Conservation (phyloP, 2,888 invertebrate genomes). For the Eupelmus urozonus region DNA sequence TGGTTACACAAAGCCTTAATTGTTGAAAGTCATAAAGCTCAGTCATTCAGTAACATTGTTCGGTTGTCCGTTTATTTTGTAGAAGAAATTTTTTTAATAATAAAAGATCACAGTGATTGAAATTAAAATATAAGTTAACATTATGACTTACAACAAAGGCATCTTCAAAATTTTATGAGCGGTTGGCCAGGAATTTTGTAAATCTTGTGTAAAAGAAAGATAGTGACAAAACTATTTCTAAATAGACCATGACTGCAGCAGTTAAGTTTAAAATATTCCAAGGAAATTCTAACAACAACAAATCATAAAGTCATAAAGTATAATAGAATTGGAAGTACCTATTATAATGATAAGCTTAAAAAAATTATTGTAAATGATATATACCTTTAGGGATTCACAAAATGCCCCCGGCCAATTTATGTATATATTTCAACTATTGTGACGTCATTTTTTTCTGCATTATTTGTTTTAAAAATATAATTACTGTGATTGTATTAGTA, state of each 20-base stretch:
- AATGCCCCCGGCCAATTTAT: conserved; percentile 67
- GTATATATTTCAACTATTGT: conserved; percentile 71
- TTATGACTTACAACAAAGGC: conserved; percentile 68
- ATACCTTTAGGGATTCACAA: conserved; percentile 67
- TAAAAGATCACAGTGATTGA: conserved; percentile 32
- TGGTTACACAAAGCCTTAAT: conserved; percentile 70
- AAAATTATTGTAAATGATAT: conserved; percentile 41
- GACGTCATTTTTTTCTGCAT: conserved; percentile 68
- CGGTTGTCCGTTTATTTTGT: not conserved
- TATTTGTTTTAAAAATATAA: conserved; percentile 74
- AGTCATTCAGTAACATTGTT: conserved; percentile 23
- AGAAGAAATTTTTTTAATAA: conserved; percentile 11
- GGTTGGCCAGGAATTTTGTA: conserved; percentile 69
- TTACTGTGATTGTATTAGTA: conserved; percentile 69
- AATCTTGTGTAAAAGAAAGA: conserved; percentile 61
- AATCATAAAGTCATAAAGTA: conserved; percentile 47
- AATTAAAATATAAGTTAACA: conserved; percentile 46
- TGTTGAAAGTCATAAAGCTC: conserved; percentile 65
- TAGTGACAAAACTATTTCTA: conserved; percentile 30
- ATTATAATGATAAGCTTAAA: conserved; percentile 30
- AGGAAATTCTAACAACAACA: conserved; percentile 49
- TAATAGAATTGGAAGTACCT: conserved; percentile 20
- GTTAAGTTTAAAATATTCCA: conserved; percentile 22
- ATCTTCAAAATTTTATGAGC: conserved; percentile 68
- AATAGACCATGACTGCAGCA: conserved; percentile 17